These are phyloP conservation scores for Athene cunicularia DNA, from an alignment of 2,113 vertebrate species.

Conservation along the genomic window DNA sequence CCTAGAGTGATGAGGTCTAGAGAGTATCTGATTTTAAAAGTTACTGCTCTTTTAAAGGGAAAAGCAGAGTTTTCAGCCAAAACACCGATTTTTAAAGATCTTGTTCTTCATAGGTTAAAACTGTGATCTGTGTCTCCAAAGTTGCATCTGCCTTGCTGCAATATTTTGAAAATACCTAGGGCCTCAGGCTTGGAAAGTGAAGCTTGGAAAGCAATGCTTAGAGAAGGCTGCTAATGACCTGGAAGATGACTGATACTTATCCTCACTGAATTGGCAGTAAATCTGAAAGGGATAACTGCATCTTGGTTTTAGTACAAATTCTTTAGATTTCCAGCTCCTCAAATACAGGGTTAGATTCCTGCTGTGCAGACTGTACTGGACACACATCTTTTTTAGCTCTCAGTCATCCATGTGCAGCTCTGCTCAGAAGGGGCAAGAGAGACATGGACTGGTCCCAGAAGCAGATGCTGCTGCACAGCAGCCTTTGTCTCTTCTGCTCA, in stretches of 20 bases:
- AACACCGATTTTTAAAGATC: not conserved
- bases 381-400: not conserved
- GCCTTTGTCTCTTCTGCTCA: not conserved
- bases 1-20: not conserved
- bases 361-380: not conserved
- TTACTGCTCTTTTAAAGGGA: not conserved
- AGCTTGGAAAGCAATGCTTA: not conserved
- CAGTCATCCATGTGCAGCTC: not conserved
- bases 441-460: not conserved
- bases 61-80: not conserved
- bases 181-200: not conserved
- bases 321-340: not conserved
- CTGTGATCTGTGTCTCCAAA: not conserved
- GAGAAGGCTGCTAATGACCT: not conserved
- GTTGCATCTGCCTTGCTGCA: not conserved
- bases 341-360: not conserved
- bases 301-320: not conserved
- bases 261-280: not conserved
- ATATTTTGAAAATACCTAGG: not conserved
- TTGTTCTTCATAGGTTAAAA: not conserved
- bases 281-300: not conserved
- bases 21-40: not conserved
- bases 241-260: not conserved
- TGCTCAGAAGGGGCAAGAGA: not conserved
- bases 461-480: conserved; percentile 7